Evolutionary conservation across 1,140 invertebrate genomes (phyloP).

Genomic region (Pissodes strobi): DNA sequence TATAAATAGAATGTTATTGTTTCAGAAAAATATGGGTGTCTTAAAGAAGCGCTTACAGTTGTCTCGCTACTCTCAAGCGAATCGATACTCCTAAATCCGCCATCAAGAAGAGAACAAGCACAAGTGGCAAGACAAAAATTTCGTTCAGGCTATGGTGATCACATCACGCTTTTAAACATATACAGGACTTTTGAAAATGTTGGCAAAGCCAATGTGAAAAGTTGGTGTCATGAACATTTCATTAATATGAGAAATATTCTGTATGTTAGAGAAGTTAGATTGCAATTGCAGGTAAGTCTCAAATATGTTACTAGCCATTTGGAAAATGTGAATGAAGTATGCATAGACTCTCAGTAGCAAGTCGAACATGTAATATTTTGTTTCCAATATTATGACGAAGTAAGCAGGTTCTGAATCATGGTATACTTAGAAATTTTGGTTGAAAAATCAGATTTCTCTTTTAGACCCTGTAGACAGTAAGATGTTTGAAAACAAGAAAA

Average conservation of each 20-base stretch:
- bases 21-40: slow-evolving; percentile 71
- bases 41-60: slow-evolving; percentile 78
- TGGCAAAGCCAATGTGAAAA: slow-evolving; percentile 71
- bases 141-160: slow-evolving; percentile 85
- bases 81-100: slow-evolving; percentile 63
- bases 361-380: no score
- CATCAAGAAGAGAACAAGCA: slow-evolving; percentile 70
- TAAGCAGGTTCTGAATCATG: no score
- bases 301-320: no score
- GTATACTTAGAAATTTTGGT: no score
- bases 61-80: slow-evolving; percentile 64
- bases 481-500: no score
- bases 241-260: slow-evolving; percentile 84
- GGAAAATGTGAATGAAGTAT: no score
- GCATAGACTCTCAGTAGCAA: no score
- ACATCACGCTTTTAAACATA: slow-evolving; percentile 89
- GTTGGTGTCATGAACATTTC: slow-evolving; percentile 92
- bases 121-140: slow-evolving; percentile 78
- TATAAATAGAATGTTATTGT: background rate
- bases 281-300: slow-evolving; percentile 67
- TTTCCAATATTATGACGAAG: no score
- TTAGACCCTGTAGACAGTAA: no score
- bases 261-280: slow-evolving; percentile 79
- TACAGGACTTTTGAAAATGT: slow-evolving; percentile 77
- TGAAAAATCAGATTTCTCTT: no score